These are phyloP conservation scores for Sphyrna mokarran DNA, from an alignment of 2,113 vertebrate species.

Conservation along the genomic window DNA sequence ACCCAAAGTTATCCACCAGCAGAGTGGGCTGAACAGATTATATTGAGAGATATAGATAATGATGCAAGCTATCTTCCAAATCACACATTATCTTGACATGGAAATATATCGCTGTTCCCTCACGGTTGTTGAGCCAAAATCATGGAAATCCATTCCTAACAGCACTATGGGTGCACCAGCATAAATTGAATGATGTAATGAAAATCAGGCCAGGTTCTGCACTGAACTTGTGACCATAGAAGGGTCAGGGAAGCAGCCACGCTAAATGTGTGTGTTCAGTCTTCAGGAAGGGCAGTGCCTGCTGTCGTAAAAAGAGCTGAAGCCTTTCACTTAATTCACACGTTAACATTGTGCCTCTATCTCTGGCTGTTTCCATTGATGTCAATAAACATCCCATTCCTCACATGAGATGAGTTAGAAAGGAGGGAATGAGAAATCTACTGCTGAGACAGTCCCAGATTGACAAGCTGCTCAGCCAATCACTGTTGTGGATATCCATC, in stretches of 20 bases:
- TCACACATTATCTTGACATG: too few species aligned
- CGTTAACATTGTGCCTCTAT: neutral
- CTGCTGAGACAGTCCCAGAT: too few species aligned
- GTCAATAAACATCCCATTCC: neutral
- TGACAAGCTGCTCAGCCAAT: neutral
- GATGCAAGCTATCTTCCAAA: too few species aligned
- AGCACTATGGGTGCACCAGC: too few species aligned
- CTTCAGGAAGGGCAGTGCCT: neutral
- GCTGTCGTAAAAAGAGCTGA: neutral
- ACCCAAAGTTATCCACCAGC: neutral
- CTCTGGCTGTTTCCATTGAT: neutral
- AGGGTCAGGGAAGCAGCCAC: too few species aligned
- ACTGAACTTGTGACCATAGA: too few species aligned
- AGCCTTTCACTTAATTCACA: neutral
- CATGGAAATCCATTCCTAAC: too few species aligned
- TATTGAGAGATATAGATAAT: neutral
- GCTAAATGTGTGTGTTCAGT: neutral
- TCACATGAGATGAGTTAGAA: neutral
- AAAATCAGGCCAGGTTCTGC: too few species aligned
- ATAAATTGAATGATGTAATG: too few species aligned
- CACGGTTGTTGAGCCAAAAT: too few species aligned
- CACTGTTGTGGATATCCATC: neutral
- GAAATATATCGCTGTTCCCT: too few species aligned
- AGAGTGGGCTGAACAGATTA: neutral
- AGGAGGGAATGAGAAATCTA: neutral